Evolutionary conservation across 2,113 vertebrate genomes (phyloP).

Genomic region (Terrapene triunguis): DNA sequence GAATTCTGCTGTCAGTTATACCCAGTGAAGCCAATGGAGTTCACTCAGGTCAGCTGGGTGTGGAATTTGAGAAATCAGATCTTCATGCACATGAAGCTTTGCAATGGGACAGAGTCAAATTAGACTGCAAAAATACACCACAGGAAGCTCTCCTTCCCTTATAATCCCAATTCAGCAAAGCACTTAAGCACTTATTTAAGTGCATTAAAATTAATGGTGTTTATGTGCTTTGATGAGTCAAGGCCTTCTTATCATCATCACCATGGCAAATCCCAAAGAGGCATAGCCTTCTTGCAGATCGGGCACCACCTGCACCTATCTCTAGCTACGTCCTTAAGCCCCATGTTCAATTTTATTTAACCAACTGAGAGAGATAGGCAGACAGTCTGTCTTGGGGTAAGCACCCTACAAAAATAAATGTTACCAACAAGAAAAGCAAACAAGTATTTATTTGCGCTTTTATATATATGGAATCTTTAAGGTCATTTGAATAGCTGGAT

Average conservation of each 20-base stretch:
- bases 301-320: background rate
- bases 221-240: background rate
- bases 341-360: background rate
- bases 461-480: background rate
- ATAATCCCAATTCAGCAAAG: background rate
- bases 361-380: background rate
- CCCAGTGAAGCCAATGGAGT: background rate
- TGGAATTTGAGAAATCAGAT: background rate
- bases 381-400: background rate
- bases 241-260: background rate
- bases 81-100: fast-evolving
- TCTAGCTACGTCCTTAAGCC: background rate
- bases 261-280: background rate
- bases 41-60: background rate
- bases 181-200: background rate
- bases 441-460: background rate
- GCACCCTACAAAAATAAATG: background rate
- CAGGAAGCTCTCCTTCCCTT: background rate
- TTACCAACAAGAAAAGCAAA: background rate
- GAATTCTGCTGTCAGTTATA: constrained; percentile 30
- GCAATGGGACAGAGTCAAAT: background rate
- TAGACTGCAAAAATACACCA: background rate
- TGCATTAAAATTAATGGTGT: background rate
- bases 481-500: background rate
- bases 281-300: background rate